Evolutionary conservation across 2,888 invertebrate species (phyloP).

Genomic region (Camptogramma bilineatum): DNA sequence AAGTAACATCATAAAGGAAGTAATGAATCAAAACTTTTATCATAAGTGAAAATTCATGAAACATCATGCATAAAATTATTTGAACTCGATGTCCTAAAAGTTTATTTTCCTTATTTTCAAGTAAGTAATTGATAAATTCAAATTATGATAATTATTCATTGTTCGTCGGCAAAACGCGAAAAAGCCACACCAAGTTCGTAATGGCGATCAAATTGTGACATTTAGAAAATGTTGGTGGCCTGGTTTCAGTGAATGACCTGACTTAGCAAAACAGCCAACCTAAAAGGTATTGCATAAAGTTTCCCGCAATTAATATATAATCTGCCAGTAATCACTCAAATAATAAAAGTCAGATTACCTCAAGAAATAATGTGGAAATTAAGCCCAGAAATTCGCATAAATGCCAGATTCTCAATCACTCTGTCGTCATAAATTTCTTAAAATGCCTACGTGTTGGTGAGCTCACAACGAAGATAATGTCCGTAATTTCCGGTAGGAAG

Average conservation of each 20-base stretch:
- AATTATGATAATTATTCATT: too few species aligned
- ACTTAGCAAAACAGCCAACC: background rate
- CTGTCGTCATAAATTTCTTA: slow-evolving; percentile 15
- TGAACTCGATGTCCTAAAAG: too few species aligned
- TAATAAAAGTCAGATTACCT: slow-evolving; percentile 3
- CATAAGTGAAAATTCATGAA: too few species aligned
- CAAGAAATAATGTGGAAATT: slow-evolving; percentile 14
- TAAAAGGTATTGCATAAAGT: background rate
- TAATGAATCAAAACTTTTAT: too few species aligned
- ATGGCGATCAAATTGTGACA: too few species aligned
- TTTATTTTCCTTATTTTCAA: too few species aligned
- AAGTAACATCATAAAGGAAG: too few species aligned
- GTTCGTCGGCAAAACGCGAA: too few species aligned
- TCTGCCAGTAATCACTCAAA: slow-evolving; percentile 1
- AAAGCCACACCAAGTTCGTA: too few species aligned
- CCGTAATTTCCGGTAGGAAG: slow-evolving; percentile 47
- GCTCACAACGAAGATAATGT: slow-evolving; percentile 19
- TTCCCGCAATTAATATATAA: background rate
- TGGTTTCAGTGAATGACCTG: background rate
- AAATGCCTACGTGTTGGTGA: slow-evolving; percentile 11
- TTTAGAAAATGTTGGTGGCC: too few species aligned
- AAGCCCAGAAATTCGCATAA: slow-evolving; percentile 9
- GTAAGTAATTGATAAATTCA: too few species aligned
- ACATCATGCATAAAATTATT: too few species aligned
- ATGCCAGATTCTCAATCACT: slow-evolving; percentile 22